Conservation (phyloP, 2,113 vertebrate genomes). For the Otis tarda region DNA sequence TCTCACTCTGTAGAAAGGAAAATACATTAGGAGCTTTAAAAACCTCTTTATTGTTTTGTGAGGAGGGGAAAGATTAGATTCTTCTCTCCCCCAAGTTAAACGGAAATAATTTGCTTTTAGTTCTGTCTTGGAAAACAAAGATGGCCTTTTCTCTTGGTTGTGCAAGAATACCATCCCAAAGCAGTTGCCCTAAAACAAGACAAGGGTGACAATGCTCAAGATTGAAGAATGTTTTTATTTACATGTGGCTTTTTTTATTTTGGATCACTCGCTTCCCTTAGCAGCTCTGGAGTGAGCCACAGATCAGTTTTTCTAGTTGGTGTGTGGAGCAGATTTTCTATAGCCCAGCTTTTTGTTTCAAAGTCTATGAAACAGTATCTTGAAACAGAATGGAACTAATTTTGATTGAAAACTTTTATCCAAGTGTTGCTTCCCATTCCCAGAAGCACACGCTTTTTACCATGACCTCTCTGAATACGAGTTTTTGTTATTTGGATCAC, state of each 20-base stretch:
- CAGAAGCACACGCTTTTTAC: slow-evolving; percentile 30
- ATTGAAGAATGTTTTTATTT: slow-evolving; percentile 60
- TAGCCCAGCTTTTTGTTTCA: slow-evolving; percentile 56
- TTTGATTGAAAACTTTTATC: slow-evolving; percentile 10
- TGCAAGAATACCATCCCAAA: slow-evolving; percentile 15
- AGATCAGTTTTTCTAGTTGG: slow-evolving; percentile 45
- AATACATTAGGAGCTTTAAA: slow-evolving; percentile 65
- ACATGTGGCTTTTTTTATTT: slow-evolving; percentile 49
- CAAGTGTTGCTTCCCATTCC: slow-evolving; percentile 55
- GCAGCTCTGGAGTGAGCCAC: slow-evolving; percentile 46
- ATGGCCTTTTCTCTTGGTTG: slow-evolving; percentile 25
- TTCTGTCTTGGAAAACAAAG: slow-evolving; percentile 46
- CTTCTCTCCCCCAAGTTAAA: background rate
- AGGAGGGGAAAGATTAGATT: background rate
- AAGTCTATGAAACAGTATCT: slow-evolving; percentile 12
- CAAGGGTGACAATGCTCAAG: background rate
- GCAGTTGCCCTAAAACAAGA: slow-evolving; percentile 31
- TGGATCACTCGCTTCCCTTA: slow-evolving; percentile 51
- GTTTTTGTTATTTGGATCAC: slow-evolving; percentile 65
- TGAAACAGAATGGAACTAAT: slow-evolving; percentile 39
- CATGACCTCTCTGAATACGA: slow-evolving; percentile 44
- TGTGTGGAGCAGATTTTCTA: slow-evolving; percentile 58
- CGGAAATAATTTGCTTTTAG: slow-evolving; percentile 16
- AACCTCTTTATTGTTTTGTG: slow-evolving; percentile 62
- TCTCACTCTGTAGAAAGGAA: slow-evolving; percentile 49